phyloP scores from a whole-genome alignment of 2,113 vertebrate genomes.

The Myrmecobius fasciatus region DNA sequence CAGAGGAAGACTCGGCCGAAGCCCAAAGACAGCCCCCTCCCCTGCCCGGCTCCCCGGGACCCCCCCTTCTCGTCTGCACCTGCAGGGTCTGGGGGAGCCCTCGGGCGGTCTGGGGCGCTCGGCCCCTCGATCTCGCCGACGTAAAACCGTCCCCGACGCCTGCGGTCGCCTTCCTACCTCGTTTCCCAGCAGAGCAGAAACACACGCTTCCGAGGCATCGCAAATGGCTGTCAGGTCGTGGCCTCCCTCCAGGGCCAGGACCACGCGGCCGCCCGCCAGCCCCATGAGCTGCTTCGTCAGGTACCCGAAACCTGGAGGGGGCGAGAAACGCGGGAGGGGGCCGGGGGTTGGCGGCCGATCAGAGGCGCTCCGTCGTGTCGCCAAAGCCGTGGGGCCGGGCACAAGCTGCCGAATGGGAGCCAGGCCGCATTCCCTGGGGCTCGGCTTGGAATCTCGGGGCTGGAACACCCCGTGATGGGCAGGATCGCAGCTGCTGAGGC shows the following conservation, averaged over 20 bases:
- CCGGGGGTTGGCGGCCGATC: slow-evolving; percentile 74
- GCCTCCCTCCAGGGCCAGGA: slow-evolving; percentile 96
- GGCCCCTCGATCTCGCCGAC: background rate
- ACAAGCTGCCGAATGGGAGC: slow-evolving; percentile 78
- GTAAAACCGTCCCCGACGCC: background rate
- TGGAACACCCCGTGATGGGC: no score
- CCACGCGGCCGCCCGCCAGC: slow-evolving; percentile 93
- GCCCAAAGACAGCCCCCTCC: no score
- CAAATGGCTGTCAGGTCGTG: slow-evolving; percentile 99
- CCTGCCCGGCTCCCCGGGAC: no score
- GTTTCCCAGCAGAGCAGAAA: slow-evolving; percentile 95
- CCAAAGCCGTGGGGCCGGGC: slow-evolving; percentile 80
- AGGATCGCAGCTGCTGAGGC: no score
- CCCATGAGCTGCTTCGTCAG: slow-evolving; percentile 99
- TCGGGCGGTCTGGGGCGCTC: background rate
- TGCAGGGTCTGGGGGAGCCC: no score
- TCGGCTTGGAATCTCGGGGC: slow-evolving; percentile 63
- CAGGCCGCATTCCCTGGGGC: slow-evolving; percentile 83
- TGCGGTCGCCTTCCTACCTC: slow-evolving; percentile 87
- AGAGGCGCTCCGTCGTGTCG: slow-evolving; percentile 79
- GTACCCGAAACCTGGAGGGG: slow-evolving; percentile 93
- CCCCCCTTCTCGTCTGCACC: no score
- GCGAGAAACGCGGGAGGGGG: slow-evolving; percentile 74
- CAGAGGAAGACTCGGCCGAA: no score
- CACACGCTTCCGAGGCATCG: slow-evolving; percentile 96